These are phyloP conservation scores for Diarsia mendica DNA, from an alignment of 2,888 invertebrate genomes.

Conservation along the genomic window DNA sequence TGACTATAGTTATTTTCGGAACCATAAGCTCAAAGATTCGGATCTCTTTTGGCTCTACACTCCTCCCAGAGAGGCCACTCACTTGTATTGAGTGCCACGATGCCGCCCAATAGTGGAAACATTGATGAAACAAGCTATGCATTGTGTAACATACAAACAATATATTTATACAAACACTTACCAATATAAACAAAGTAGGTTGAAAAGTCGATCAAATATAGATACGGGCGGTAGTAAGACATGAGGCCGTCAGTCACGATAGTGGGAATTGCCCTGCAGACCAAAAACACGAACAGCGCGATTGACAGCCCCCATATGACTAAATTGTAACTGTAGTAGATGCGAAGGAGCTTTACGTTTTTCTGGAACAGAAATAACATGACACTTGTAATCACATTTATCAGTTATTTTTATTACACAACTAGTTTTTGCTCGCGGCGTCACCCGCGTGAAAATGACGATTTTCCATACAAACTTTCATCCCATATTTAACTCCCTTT, in stretches of 20 bases:
- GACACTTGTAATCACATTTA: too few species aligned
- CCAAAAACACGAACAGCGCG: not conserved
- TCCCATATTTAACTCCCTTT: too few species aligned
- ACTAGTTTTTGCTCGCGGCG: too few species aligned
- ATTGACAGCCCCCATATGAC: conserved; percentile 23
- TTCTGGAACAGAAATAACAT: conserved; percentile 35
- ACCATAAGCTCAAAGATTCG: too few species aligned
- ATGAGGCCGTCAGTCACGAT: fast-evolving
- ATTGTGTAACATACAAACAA: not conserved
- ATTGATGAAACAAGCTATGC: too few species aligned
- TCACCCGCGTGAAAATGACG: too few species aligned
- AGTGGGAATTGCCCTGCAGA: fast-evolving
- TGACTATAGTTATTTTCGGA: too few species aligned
- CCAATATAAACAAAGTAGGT: conserved; percentile 29
- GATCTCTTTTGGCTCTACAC: too few species aligned
- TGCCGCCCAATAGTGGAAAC: too few species aligned
- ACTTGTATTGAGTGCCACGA: too few species aligned
- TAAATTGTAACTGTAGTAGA: conserved; percentile 47
- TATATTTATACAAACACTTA: conserved; percentile 12
- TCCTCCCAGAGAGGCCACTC: not conserved
- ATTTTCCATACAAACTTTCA: too few species aligned
- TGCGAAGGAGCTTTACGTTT: conserved; percentile 32
- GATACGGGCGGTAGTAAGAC: not conserved
- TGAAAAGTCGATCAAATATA: conserved; percentile 13
- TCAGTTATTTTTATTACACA: too few species aligned